Percentiles rank a stretch among this genome's conserved stretches.
Conservation (phyloP, 2,888 invertebrate genomes). For the Ochropleura plecta region DNA sequence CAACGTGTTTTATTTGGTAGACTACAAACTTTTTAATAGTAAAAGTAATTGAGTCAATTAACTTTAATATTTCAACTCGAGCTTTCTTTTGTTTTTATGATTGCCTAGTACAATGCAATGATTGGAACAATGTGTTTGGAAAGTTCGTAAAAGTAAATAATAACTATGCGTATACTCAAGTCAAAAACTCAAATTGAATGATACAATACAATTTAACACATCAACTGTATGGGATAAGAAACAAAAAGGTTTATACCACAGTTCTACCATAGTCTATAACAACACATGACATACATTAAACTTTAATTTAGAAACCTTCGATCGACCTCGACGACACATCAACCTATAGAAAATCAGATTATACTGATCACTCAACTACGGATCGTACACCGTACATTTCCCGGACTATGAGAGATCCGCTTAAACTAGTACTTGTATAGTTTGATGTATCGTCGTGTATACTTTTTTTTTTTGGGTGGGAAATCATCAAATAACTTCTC, state of each 20-base stretch:
- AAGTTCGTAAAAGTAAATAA: slow-evolving; percentile 33
- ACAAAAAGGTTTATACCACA: background rate
- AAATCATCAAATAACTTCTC: too few species aligned
- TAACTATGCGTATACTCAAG: slow-evolving; percentile 2
- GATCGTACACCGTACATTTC: too few species aligned
- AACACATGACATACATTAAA: background rate
- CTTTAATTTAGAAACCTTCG: background rate
- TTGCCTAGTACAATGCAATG: slow-evolving; percentile 31
- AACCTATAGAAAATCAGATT: too few species aligned
- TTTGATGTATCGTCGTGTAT: too few species aligned
- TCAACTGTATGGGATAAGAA: background rate
- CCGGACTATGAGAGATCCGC: too few species aligned
- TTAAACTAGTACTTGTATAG: too few species aligned
- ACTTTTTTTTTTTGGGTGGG: too few species aligned
- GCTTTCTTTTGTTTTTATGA: slow-evolving; percentile 55
- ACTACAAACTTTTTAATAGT: slow-evolving; percentile 36
- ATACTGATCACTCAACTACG: too few species aligned
- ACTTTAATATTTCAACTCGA: slow-evolving; percentile 36
- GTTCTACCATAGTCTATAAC: background rate
- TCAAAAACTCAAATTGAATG: background rate
- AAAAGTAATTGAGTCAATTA: slow-evolving; percentile 47
- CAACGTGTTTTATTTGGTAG: slow-evolving; percentile 30
- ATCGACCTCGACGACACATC: background rate
- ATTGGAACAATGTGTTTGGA: slow-evolving; percentile 49
- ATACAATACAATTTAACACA: background rate